Percentiles rank a stretch among this genome's conserved stretches.
These are phyloP conservation scores for Prolemur simus DNA, from an alignment of 2,113 vertebrate species.

Conservation along the genomic window DNA sequence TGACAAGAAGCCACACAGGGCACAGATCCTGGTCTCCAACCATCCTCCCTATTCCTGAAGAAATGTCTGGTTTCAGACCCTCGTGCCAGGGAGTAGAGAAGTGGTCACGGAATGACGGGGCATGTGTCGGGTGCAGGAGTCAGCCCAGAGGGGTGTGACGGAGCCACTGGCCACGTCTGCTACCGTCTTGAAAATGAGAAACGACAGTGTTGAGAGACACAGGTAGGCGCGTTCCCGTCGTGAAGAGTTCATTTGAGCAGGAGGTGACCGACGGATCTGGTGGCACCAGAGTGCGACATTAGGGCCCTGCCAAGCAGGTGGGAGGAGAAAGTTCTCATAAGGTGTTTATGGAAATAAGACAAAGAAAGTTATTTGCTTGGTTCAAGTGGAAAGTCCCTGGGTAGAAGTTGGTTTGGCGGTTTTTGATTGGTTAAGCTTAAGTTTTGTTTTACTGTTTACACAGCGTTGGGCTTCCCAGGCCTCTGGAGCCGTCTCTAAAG, in stretches of 20 bases:
- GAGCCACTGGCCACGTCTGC: too few relatives aligned
- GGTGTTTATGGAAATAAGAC: not conserved
- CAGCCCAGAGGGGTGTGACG: too few relatives aligned
- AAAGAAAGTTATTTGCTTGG: not conserved
- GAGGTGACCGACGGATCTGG: not conserved
- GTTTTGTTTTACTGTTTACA: not conserved
- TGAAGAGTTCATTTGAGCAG: not conserved
- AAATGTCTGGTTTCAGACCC: not conserved
- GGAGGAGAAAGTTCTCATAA: not conserved
- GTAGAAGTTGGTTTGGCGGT: not conserved
- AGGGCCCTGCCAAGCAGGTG: not conserved
- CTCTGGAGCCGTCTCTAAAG: not conserved
- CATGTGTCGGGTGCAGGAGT: accelerated
- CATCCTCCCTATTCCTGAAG: not conserved
- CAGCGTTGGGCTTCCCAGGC: not conserved
- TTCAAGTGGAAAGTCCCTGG: not conserved
- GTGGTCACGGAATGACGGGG: not conserved
- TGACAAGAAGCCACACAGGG: not conserved
- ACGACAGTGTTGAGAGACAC: not conserved
- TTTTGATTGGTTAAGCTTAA: not conserved
- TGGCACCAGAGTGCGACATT: not conserved
- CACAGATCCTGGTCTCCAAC: not conserved
- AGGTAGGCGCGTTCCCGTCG: too few relatives aligned
- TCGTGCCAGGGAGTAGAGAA: not conserved
- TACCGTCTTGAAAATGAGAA: accelerated